Percentiles rank a stretch among this genome's conserved stretches.
Evolutionary conservation across 2,888 invertebrate species (phyloP).

Genomic region (Macrophya alboannulata): DNA sequence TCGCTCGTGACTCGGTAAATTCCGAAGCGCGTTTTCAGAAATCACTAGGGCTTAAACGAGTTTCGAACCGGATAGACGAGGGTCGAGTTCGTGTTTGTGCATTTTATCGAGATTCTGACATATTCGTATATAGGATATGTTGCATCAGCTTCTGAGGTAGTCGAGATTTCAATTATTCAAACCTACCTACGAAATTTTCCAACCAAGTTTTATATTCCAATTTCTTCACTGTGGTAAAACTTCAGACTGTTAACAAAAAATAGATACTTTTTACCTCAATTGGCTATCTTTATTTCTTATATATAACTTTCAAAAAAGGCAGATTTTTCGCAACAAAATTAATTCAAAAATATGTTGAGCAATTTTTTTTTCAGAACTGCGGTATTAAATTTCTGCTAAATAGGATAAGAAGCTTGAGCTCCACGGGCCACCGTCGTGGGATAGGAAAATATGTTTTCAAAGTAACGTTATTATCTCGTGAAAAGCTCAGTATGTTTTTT

Average conservation of each 20-base stretch:
- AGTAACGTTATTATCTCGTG: neutral
- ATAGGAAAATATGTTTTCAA: neutral
- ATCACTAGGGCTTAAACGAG: constrained; percentile 28
- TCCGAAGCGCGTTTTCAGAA: constrained; percentile 25
- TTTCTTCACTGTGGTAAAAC: too few species aligned
- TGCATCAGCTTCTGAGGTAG: neutral
- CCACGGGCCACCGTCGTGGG: neutral
- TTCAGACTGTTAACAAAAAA: too few species aligned
- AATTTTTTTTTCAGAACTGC: too few species aligned
- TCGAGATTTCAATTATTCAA: constrained; percentile 16
- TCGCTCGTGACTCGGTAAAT: constrained; percentile 21
- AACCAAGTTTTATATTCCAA: neutral
- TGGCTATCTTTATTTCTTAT: too few species aligned
- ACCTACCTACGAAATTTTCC: neutral
- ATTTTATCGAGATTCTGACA: constrained; percentile 6
- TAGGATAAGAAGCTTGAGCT: neutral
- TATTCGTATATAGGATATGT: neutral
- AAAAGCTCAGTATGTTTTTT: neutral
- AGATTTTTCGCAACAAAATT: too few species aligned
- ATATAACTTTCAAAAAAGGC: too few species aligned
- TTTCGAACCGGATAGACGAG: constrained; percentile 18
- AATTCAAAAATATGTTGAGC: too few species aligned
- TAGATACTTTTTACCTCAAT: too few species aligned
- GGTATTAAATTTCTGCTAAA: neutral
- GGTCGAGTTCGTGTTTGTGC: constrained; percentile 31